Evolutionary conservation across 2,797 vertebrate genomes (phyloP).

Genomic region (Cuculus canorus): DNA sequence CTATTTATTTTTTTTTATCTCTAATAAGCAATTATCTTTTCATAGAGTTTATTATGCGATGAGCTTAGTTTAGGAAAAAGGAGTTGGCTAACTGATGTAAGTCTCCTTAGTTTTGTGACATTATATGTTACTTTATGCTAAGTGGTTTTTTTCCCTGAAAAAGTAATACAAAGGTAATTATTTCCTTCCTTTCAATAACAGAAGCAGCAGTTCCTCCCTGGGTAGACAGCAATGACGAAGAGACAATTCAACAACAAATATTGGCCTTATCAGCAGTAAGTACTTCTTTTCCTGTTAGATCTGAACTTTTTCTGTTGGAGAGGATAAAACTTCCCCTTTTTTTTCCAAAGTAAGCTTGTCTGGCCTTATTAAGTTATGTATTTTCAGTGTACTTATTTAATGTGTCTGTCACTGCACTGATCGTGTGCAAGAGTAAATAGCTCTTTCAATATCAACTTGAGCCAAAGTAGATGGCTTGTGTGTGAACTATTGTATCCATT

Average conservation of each 20-base stretch:
- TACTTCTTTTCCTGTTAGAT: not conserved
- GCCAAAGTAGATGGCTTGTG: not conserved
- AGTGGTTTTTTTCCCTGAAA: not conserved
- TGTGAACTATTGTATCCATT: not conserved
- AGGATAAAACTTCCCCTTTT: not conserved
- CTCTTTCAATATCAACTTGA: not conserved
- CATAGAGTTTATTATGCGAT: not conserved
- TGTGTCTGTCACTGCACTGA: not conserved
- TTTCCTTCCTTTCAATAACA: constrained; percentile 58
- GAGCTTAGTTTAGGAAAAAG: not conserved
- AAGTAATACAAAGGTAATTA: not conserved
- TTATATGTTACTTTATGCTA: not conserved
- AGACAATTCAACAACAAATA: constrained; percentile 97
- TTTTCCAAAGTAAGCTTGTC: not conserved
- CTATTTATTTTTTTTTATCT: not conserved
- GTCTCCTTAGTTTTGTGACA: not conserved
- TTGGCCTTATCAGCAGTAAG: constrained; percentile 95
- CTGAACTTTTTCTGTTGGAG: not conserved
- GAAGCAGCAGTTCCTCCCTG: constrained; percentile 93
- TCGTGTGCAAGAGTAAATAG: not conserved
- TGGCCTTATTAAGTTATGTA: not conserved
- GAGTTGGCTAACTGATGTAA: not conserved
- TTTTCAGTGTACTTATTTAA: not conserved
- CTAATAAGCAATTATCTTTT: not conserved
- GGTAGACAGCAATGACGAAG: constrained; percentile 96